A percentile compares a stretch with the other conserved stretches of the same genome.
Evolutionary conservation across 2,113 vertebrate genomes (phyloP).

Genomic region (Alexandromys fortis): DNA sequence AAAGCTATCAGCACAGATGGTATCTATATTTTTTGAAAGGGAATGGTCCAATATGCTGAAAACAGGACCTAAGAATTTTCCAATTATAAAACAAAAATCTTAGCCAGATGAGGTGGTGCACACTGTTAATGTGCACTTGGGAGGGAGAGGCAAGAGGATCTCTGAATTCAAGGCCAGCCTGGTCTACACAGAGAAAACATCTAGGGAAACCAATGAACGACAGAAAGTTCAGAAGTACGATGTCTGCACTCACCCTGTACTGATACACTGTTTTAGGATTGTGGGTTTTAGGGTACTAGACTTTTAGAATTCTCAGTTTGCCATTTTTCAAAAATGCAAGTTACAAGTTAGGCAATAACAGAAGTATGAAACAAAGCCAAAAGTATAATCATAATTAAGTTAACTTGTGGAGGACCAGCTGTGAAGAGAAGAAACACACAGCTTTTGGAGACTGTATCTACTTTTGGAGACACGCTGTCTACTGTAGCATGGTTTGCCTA

Average conservation of each 20-base stretch:
- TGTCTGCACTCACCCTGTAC: neutral
- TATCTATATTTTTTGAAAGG: neutral
- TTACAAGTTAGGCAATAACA: constrained; percentile 42
- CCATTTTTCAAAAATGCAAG: neutral
- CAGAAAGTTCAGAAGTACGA: constrained; percentile 7
- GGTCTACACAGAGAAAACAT: neutral
- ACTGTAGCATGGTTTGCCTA: constrained; percentile 47
- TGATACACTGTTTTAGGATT: neutral
- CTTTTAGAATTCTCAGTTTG: constrained; percentile 43
- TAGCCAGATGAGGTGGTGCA: neutral
- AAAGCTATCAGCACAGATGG: neutral
- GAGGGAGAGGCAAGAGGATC: neutral
- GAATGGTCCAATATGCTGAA: neutral
- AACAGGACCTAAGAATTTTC: neutral
- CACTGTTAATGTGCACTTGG: neutral
- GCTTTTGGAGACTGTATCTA: neutral
- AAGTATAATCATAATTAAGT: constrained; percentile 33
- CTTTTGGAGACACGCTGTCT: neutral
- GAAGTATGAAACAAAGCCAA: constrained; percentile 50
- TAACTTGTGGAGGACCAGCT: neutral
- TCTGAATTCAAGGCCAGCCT: neutral
- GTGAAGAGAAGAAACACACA: neutral
- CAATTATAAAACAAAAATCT: neutral
- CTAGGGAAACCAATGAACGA: neutral
- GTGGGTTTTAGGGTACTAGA: neutral